phyloP scores from a whole-genome alignment of 2,113 vertebrate species.

The Parus major region DNA sequence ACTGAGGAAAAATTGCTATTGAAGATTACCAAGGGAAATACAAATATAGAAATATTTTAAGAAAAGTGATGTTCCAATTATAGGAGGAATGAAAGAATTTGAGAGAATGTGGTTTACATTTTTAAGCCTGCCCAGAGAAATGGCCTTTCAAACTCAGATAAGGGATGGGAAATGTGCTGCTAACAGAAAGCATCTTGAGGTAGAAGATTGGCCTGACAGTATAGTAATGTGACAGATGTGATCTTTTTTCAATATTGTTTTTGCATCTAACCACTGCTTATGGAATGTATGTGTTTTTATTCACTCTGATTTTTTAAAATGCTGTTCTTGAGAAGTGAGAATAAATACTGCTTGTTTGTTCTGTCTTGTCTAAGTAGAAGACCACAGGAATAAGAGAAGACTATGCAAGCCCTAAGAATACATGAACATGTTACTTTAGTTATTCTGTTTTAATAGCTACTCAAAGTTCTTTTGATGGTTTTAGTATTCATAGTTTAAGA shows the following conservation, averaged over 20 bases:
- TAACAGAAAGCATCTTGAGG: not conserved
- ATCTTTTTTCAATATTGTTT: accelerated
- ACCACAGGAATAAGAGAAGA: not conserved
- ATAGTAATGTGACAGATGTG: not conserved
- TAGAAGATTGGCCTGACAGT: not conserved
- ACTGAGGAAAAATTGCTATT: not conserved
- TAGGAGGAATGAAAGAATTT: not conserved
- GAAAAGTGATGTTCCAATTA: not conserved
- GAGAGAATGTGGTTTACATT: not conserved
- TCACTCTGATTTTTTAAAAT: not conserved
- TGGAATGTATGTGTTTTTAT: not conserved
- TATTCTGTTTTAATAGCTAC: not conserved
- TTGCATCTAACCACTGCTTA: not conserved
- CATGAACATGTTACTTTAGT: not conserved
- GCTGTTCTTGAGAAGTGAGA: not conserved
- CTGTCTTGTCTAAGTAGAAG: not conserved
- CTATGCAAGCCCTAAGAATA: not conserved
- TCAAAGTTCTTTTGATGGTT: not conserved
- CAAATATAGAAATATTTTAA: not conserved
- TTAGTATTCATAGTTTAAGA: not conserved
- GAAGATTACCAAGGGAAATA: not conserved
- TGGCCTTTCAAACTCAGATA: not conserved
- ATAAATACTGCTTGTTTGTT: not conserved
- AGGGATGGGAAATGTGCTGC: not conserved
- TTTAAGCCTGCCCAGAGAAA: not conserved